Evolutionary conservation across 2,797 vertebrate genomes (phyloP), one percentile per base, ranked within the genome.

Genomic region (Cynopterus sphinx): DNA sequence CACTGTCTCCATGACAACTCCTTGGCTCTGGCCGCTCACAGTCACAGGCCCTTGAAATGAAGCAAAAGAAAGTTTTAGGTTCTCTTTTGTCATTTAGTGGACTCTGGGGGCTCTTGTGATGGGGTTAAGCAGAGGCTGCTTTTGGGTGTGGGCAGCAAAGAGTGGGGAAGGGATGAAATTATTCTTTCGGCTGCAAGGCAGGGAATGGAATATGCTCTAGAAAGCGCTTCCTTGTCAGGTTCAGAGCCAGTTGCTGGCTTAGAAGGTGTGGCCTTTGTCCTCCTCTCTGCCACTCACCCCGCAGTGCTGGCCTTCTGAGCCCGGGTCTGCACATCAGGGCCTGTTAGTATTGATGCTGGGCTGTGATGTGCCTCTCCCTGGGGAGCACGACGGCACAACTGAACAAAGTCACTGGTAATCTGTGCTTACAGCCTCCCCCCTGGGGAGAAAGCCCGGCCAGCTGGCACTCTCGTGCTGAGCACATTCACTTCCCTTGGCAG

Each of bases 1-100:
- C 97, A 93, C 97, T 81, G 97, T 98, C 98, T 98, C 98, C 98
- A 98, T 98, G 97, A 98, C 98, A 98, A 98, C 98, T 12, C 8
- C 26, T 90, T 92, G 96, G 97, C 97, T 95, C 83, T 96, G 97
- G 97, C 95, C 87, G 97, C 77, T 89, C 0, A 67, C 71, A 93
- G 96, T 97, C 96, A 91, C 26, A 36, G 96, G 96, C 91, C 97
- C 92, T 96, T 97, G 97, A 96, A 96, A 97, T 87, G 97, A 95
- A 97, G 97, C 96, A 24, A 31, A 81, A 97, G 94, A 96, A 98
- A 97, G 95, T 82, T 97, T 74, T 59, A 0, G 13, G 85, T 51
- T 95, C 87, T 90, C 93, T 82, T 91, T 65, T 46, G 39, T 94
- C 6, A 95, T 70, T 82, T 70, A 51, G 8, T 61, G 57, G 85